Percentiles rank a stretch among this genome's conserved stretches.
Evolutionary conservation across 2,797 vertebrate species (phyloP).

Genomic region (Todus mexicanus): DNA sequence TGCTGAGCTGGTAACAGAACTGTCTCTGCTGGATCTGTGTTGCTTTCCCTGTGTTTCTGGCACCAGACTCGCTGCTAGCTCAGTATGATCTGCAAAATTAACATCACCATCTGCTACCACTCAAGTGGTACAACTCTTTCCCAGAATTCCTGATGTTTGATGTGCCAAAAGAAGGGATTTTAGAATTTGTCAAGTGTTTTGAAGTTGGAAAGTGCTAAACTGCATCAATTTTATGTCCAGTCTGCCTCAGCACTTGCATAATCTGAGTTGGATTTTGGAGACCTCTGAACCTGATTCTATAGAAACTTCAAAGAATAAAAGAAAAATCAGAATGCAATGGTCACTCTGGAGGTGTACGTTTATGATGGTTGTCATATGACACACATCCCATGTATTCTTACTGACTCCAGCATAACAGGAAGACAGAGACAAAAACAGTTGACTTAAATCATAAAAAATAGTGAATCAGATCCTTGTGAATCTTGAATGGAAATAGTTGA

Average conservation of each 20-base stretch:
- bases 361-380: background rate
- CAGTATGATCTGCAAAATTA: conserved; percentile 36
- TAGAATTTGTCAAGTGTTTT: conserved; percentile 5
- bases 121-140: conserved; percentile 50
- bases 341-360: background rate
- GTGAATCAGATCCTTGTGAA: background rate
- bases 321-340: background rate
- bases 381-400: background rate
- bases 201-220: background rate
- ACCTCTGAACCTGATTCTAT: background rate
- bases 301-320: background rate
- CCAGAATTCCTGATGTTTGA: conserved; percentile 38
- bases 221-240: background rate
- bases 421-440: background rate
- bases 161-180: conserved; percentile 21
- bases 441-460: background rate
- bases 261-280: background rate
- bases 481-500: background rate
- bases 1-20: conserved; percentile 39
- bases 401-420: background rate
- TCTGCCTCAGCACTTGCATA: background rate
- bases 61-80: conserved; percentile 11
- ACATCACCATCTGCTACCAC: conserved; percentile 55
- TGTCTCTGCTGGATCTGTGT: conserved; percentile 34
- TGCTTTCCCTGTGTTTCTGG: conserved; percentile 22